These are phyloP conservation scores for Pomatorhinus ruficollis DNA, from an alignment of 2,113 vertebrate species.

Conservation along the genomic window DNA sequence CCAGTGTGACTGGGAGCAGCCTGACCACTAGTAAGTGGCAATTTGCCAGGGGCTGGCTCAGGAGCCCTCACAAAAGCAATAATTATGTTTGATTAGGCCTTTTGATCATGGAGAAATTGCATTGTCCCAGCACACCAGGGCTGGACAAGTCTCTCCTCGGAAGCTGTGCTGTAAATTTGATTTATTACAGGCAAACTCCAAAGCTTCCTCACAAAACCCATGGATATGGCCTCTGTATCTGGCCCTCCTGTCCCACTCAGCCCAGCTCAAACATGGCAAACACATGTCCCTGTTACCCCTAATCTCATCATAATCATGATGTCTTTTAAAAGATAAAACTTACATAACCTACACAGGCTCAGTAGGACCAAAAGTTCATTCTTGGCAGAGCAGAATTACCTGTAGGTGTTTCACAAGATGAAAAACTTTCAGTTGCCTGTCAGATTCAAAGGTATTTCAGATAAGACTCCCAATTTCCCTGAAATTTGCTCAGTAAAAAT, in stretches of 20 bases:
- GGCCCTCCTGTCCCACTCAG: background rate
- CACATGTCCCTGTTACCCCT: background rate
- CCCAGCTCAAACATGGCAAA: background rate
- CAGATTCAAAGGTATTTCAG: background rate
- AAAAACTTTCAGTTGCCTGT: background rate
- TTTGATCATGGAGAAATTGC: background rate
- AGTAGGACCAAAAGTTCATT: background rate
- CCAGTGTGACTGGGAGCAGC: background rate
- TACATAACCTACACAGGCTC: background rate
- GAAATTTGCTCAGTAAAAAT: background rate
- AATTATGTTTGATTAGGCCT: background rate
- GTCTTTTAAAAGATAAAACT: background rate
- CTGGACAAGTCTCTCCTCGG: background rate
- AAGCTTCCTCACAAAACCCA: background rate
- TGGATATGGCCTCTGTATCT: background rate
- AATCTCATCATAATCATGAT: background rate
- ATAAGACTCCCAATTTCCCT: background rate
- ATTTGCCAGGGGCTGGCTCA: background rate
- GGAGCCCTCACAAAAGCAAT: background rate
- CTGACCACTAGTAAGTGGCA: background rate
- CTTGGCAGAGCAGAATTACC: background rate
- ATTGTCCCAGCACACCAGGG: background rate
- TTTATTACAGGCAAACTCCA: background rate
- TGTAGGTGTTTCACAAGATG: background rate
- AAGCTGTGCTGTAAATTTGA: background rate